A percentile compares a stretch with the other conserved stretches of the same genome.
Evolutionary conservation across 2,797 vertebrate genomes (phyloP).

Genomic region (Serranus cabrilla): DNA sequence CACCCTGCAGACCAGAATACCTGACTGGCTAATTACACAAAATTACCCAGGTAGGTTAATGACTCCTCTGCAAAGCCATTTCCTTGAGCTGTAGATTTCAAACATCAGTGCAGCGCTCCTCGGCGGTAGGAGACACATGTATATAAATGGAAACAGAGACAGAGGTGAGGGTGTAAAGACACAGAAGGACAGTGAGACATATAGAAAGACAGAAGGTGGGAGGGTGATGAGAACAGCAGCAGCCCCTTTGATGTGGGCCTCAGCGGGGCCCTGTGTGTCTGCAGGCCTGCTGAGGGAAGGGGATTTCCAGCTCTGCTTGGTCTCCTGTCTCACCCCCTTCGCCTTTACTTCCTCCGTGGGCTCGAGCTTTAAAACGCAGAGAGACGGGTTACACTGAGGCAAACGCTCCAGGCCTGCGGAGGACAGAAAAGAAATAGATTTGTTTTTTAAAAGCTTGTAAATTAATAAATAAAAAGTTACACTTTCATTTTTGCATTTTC

Average conservation of each 20-base stretch:
- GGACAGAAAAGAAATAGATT: too few species aligned
- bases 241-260: slow-evolving; percentile 80
- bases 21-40: not conserved
- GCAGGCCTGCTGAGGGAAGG: slow-evolving; percentile 73
- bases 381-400: slow-evolving; percentile 17
- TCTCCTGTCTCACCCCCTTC: slow-evolving; percentile 74
- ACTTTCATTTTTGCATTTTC: too few species aligned
- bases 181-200: slow-evolving; percentile 63
- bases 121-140: not conserved
- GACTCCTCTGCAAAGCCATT: not conserved
- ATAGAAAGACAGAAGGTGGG: slow-evolving; percentile 63
- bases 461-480: too few species aligned
- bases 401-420: slow-evolving; percentile 8
- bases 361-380: slow-evolving; percentile 55
- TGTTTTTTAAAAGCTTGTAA: too few species aligned
- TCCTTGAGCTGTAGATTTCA: slow-evolving; percentile 12
- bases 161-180: slow-evolving; percentile 35
- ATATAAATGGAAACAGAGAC: slow-evolving; percentile 59
- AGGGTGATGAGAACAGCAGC: slow-evolving; percentile 77
- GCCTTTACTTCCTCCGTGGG: slow-evolving; percentile 70
- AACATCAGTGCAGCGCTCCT: not conserved
- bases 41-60: not conserved
- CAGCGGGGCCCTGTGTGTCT: slow-evolving; percentile 62
- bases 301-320: slow-evolving; percentile 79
- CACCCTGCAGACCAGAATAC: not conserved